Evolutionary conservation across 2,797 vertebrate species (phyloP).

Genomic region (Sardinella longiceps): DNA sequence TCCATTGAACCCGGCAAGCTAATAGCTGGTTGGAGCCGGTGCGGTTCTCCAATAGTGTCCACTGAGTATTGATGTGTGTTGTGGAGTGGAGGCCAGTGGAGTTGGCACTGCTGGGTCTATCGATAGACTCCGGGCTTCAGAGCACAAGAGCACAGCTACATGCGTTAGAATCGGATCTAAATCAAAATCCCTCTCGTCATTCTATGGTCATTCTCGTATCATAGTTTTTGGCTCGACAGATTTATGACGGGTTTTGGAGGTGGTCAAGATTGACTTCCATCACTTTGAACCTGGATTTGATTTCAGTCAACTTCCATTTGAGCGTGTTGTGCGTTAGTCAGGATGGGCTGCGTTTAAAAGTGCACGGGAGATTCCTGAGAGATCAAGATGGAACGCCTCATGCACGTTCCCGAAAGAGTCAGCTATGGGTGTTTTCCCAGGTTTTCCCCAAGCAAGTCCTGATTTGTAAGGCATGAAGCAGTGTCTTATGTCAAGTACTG

Average conservation of each 20-base stretch:
- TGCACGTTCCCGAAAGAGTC: not conserved
- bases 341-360: too few species aligned
- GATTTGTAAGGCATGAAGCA: not conserved
- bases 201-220: too few species aligned
- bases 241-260: not conserved
- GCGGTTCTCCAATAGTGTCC: not conserved
- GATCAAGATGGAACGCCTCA: too few species aligned
- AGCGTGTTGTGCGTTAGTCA: too few species aligned
- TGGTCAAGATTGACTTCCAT: not conserved
- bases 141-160: not conserved
- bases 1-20: not conserved
- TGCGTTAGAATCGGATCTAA: not conserved
- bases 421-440: not conserved
- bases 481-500: not conserved
- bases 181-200: too few species aligned
- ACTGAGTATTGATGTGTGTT: not conserved
- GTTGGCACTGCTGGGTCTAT: not conserved
- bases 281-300: not conserved
- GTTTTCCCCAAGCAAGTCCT: too few species aligned
- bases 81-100: not conserved
- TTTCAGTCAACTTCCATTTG: not conserved
- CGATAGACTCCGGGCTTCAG: not conserved
- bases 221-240: not conserved
- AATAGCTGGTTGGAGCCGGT: not conserved
- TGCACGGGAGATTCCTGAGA: too few species aligned